Conservation (phyloP, 2,113 vertebrate genomes). For the Gymnogyps californianus region DNA sequence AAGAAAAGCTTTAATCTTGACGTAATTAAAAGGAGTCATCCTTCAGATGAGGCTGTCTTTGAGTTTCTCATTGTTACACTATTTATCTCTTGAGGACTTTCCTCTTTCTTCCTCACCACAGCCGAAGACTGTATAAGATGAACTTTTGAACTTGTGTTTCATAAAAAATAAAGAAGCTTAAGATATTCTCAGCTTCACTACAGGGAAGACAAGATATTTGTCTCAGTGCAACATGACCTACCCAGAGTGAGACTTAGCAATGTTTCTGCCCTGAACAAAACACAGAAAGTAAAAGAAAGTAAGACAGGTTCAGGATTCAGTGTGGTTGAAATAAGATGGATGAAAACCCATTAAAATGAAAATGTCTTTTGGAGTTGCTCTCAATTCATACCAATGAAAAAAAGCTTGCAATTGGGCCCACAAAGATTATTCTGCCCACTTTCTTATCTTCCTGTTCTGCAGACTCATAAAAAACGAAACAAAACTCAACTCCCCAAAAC, state of each 20-base stretch:
- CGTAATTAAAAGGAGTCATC: conserved; percentile 9
- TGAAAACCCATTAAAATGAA: background rate
- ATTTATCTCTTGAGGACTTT: conserved; percentile 26
- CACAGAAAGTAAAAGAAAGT: background rate
- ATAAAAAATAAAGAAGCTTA: conserved; percentile 53
- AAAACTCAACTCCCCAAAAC: background rate
- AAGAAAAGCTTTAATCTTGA: background rate
- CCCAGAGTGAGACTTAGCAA: background rate
- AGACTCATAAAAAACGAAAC: background rate
- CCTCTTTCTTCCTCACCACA: background rate
- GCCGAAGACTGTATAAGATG: conserved; percentile 9
- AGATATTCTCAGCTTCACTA: conserved; percentile 29
- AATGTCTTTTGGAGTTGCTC: background rate
- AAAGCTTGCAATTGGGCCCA: background rate
- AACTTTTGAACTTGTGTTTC: conserved; percentile 32
- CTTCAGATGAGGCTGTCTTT: background rate
- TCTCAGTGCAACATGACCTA: conserved; percentile 11
- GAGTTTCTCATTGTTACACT: background rate
- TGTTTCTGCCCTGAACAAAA: background rate
- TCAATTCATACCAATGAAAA: background rate
- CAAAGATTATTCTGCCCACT: background rate
- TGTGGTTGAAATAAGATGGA: background rate
- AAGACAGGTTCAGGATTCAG: background rate
- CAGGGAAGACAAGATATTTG: conserved; percentile 15
- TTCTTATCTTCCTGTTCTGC: background rate